Evolutionary conservation across 2,113 vertebrate genomes (phyloP).

Genomic region (Nothobranchius furzeri): DNA sequence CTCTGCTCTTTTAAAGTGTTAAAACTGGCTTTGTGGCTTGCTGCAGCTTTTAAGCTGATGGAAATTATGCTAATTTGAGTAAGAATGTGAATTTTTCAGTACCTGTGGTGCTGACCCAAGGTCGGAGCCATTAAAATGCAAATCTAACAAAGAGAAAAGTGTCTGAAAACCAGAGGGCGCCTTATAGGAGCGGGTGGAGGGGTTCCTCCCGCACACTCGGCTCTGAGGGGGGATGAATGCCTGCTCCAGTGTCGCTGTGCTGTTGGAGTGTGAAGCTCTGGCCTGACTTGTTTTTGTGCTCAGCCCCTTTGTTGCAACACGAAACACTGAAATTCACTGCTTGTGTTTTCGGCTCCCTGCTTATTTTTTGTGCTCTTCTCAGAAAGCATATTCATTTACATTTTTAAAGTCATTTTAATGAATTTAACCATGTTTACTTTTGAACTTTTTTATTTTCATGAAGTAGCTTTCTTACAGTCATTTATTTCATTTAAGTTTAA

Average conservation of each 20-base stretch:
- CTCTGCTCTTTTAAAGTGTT: constrained; percentile 54
- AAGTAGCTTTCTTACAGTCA: too few relatives aligned
- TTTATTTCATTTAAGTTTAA: too few relatives aligned
- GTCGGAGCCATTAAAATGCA: constrained; percentile 85
- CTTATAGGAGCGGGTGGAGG: constrained; percentile 44
- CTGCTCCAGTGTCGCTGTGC: constrained; percentile 12
- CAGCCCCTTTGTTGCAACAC: constrained; percentile 19
- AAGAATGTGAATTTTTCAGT: constrained; percentile 74
- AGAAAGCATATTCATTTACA: too few relatives aligned
- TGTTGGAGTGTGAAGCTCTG: constrained; percentile 35
- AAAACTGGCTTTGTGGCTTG: constrained; percentile 72
- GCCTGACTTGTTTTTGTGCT: constrained; percentile 37
- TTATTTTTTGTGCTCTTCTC: not conserved
- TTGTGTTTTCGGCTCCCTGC: constrained; percentile 19
- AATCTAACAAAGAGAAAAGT: constrained; percentile 76
- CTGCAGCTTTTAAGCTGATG: constrained; percentile 78
- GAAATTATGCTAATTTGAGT: constrained; percentile 82
- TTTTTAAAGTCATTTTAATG: too few relatives aligned
- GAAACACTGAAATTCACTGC: constrained; percentile 42
- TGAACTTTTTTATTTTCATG: too few relatives aligned
- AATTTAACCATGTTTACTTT: too few relatives aligned
- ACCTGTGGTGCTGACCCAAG: constrained; percentile 81
- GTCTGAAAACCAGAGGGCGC: constrained; percentile 68
- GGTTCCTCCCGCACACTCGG: constrained; percentile 46
- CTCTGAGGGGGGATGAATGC: constrained; percentile 30